Evolutionary conservation across 2,888 invertebrate genomes (phyloP).

Genomic region (Drosophila koepferae): DNA sequence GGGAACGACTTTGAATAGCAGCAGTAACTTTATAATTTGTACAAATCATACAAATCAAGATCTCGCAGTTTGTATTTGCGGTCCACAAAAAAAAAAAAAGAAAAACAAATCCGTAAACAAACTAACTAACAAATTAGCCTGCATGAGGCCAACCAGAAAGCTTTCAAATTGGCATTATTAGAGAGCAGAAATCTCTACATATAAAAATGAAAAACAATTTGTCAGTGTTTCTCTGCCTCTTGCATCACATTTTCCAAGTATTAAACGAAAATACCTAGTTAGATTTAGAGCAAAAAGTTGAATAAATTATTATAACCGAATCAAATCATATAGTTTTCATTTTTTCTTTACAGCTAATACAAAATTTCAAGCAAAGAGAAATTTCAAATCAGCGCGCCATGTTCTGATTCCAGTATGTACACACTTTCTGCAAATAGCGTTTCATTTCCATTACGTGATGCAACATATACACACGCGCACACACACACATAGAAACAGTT

Average conservation of each 20-base stretch:
- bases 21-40: slow-evolving; percentile 19
- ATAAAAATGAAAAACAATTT: neutral
- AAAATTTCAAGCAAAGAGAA: slow-evolving; percentile 1
- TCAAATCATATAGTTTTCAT: neutral
- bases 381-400: slow-evolving; percentile 24
- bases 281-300: slow-evolving; percentile 11
- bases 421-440: neutral
- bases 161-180: neutral
- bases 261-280: slow-evolving; percentile 19
- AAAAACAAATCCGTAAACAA: neutral
- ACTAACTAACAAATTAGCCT: neutral
- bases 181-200: neutral
- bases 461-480: neutral
- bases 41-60: slow-evolving; percentile 28
- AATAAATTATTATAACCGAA: slow-evolving; percentile 35
- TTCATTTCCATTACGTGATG: slow-evolving; percentile 20
- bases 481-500: too few species aligned
- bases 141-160: neutral
- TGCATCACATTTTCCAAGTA: slow-evolving; percentile 10
- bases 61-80: slow-evolving; percentile 30
- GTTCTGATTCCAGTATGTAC: slow-evolving; percentile 23
- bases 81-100: slow-evolving; percentile 11
- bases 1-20: neutral
- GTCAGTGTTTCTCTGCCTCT: slow-evolving; percentile 16
- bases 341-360: neutral